Conservation (phyloP, 2,888 invertebrate species). For the Amiota mariae region DNA sequence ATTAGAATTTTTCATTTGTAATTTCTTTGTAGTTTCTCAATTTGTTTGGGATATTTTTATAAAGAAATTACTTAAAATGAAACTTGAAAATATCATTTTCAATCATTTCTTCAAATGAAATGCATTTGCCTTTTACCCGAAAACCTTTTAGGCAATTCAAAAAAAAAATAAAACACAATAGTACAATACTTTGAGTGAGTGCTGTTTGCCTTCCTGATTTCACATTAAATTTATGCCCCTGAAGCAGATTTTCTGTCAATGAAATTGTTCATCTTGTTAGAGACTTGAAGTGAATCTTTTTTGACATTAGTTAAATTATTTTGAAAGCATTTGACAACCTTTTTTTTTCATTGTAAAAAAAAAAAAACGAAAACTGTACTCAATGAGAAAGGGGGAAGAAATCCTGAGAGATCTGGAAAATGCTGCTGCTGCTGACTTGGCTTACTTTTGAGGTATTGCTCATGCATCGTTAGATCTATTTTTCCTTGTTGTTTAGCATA, state of each 20-base stretch:
- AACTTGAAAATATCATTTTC: no score
- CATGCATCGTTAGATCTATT: conserved; percentile 5
- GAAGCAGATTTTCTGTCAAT: conserved; percentile 20
- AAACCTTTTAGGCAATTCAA: no score
- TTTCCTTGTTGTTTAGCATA: background rate
- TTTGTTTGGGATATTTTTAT: no score
- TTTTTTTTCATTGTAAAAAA: background rate
- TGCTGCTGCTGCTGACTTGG: background rate
- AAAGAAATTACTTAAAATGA: background rate
- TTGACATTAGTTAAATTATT: conserved; percentile 26
- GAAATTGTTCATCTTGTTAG: conserved; percentile 8
- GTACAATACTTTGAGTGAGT: no score
- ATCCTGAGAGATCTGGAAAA: no score
- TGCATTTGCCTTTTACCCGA: no score
- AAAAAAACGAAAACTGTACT: no score
- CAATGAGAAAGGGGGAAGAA: no score
- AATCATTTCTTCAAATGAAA: no score
- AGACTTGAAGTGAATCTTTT: conserved; percentile 15
- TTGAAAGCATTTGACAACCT: conserved; percentile 19
- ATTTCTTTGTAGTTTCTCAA: background rate
- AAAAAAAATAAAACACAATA: background rate
- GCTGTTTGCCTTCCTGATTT: no score
- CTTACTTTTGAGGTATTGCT: background rate
- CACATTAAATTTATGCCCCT: no score
- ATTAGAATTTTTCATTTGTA: background rate